Evolutionary conservation across 2,888 invertebrate species (phyloP).

Genomic region (Ophion costatus): DNA sequence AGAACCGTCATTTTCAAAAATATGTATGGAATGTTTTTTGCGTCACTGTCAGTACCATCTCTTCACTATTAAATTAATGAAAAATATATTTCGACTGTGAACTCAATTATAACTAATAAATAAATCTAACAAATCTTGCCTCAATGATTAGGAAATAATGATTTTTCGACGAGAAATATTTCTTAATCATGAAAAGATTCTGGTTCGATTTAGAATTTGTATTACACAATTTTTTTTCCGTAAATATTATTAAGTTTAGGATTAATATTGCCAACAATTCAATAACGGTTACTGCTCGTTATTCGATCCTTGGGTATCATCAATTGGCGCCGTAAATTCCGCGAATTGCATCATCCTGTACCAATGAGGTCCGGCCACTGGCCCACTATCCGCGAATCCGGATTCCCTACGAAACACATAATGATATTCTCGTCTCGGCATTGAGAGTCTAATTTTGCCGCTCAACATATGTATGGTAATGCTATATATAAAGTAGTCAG

Average conservation of each 20-base stretch:
- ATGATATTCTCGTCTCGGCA: constrained; percentile 36
- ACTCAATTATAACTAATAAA: too few species aligned
- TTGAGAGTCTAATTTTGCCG: constrained; percentile 43
- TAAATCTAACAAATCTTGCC: too few species aligned
- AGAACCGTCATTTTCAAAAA: too few species aligned
- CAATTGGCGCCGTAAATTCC: neutral
- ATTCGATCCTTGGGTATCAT: neutral
- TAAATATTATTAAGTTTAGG: too few species aligned
- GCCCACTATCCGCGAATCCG: constrained; percentile 29
- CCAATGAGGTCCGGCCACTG: constrained; percentile 10
- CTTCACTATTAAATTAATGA: too few species aligned
- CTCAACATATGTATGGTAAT: constrained; percentile 20
- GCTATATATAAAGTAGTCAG: constrained; percentile 36
- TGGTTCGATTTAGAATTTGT: too few species aligned
- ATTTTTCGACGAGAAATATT: too few species aligned
- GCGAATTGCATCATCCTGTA: constrained; percentile 38
- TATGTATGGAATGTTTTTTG: neutral
- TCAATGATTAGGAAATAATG: too few species aligned
- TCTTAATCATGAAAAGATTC: too few species aligned
- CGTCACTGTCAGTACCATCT: neutral
- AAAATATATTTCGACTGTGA: too few species aligned
- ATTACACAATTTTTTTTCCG: too few species aligned
- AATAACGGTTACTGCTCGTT: neutral
- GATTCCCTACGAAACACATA: constrained; percentile 22
- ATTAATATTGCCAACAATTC: neutral